These are phyloP conservation scores for Anniella stebbinsi DNA, from an alignment of 2,797 vertebrate genomes.

Conservation along the genomic window DNA sequence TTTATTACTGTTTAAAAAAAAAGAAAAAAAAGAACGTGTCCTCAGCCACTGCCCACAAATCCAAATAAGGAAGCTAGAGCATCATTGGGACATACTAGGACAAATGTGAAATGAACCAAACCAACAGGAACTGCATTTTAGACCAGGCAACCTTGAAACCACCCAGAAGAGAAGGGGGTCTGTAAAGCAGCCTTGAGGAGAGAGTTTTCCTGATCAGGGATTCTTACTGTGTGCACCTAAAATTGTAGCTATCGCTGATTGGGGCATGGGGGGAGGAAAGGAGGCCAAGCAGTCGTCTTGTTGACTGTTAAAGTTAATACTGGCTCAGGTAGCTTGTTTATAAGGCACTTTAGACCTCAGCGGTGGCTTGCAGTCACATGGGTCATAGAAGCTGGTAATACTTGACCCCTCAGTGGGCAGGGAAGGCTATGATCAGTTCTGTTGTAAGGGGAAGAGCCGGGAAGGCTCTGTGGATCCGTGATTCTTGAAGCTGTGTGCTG, in stretches of 20 bases:
- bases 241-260: too few species aligned
- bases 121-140: not conserved
- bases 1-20: too few species aligned
- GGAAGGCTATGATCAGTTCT: not conserved
- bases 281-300: not conserved
- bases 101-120: not conserved
- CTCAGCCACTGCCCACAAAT: not conserved
- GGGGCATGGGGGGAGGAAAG: not conserved
- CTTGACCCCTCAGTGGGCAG: not conserved
- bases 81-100: not conserved
- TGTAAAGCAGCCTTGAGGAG: not conserved
- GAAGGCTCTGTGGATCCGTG: not conserved
- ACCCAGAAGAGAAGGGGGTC: too few species aligned
- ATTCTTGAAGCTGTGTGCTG: not conserved
- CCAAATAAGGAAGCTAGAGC: too few species aligned
- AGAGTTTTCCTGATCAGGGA: not conserved
- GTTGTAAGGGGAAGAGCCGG: fast-evolving
- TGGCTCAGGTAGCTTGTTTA: conserved; percentile 20
- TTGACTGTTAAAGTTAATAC: not conserved
- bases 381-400: fast-evolving
- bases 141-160: not conserved
- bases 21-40: not conserved
- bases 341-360: conserved; percentile 62
- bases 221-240: not conserved
- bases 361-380: fast-evolving